Percentiles rank a stretch among this genome's conserved stretches.
phyloP scores from a whole-genome alignment of 1,140 invertebrate genomes.

The Amphibalanus amphitrite region DNA sequence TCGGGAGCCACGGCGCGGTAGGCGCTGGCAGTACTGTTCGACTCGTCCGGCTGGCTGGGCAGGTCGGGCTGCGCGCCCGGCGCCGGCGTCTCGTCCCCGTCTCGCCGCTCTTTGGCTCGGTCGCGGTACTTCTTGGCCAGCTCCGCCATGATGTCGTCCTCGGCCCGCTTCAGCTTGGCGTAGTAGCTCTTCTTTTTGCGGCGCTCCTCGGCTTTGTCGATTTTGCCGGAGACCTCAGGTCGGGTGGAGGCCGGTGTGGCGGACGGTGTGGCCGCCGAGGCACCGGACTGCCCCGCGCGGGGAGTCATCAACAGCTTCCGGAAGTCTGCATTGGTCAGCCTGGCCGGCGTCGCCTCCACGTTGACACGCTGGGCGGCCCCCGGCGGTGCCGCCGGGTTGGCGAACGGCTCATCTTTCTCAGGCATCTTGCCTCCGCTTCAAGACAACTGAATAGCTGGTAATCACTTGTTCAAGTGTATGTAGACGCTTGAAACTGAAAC shows the following conservation, averaged over 20 bases:
- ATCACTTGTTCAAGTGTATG: too few relatives aligned
- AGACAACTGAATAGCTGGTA: too few relatives aligned
- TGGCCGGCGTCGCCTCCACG: conserved; percentile 18
- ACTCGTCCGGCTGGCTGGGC: conserved; percentile 63
- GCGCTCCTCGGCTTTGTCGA: conserved; percentile 27
- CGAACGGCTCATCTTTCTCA: neutral
- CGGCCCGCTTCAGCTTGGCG: conserved; percentile 83
- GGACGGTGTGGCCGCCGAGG: conserved; percentile 4
- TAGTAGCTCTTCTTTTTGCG: conserved; percentile 55
- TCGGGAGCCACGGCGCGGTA: conserved; percentile 92
- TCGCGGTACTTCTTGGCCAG: conserved; percentile 89
- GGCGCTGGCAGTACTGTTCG: conserved; percentile 65
- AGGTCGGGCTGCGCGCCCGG: conserved; percentile 22
- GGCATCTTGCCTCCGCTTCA: too few relatives aligned
- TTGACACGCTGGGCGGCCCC: neutral
- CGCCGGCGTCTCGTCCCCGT: conserved; percentile 38
- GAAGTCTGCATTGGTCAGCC: conserved; percentile 89
- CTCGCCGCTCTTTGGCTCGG: conserved; percentile 78
- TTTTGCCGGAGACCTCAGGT: conserved; percentile 19
- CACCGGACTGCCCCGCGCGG: conserved; percentile 25
- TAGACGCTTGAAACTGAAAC: too few relatives aligned
- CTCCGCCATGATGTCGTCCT: conserved; percentile 88
- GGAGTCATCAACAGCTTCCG: conserved; percentile 90
- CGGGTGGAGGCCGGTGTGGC: conserved; percentile 12
- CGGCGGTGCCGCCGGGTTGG: neutral